Evolutionary conservation across 2,888 invertebrate genomes (phyloP).

Genomic region (Megamerina dolium): DNA sequence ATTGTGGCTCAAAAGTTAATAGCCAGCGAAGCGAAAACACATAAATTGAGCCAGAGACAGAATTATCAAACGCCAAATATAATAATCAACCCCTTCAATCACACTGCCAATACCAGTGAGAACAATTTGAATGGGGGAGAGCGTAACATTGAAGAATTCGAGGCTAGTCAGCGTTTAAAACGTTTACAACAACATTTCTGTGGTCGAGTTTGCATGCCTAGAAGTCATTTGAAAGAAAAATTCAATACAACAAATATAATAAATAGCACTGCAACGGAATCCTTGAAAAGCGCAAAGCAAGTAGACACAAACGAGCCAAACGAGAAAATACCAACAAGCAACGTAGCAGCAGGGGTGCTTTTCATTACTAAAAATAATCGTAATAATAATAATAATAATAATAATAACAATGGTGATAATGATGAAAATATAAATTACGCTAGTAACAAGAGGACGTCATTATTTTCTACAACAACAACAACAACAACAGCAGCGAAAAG

Average conservation of each 20-base stretch:
- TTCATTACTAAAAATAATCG: too few relatives aligned
- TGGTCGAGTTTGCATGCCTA: constrained; percentile 28
- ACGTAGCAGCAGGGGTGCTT: too few relatives aligned
- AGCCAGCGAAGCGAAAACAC: too few relatives aligned
- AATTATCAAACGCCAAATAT: too few relatives aligned
- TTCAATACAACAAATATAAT: constrained; percentile 1
- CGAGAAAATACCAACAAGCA: constrained; percentile 7
- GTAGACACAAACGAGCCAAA: constrained; percentile 2
- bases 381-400: too few relatives aligned
- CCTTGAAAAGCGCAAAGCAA: constrained; percentile 11
- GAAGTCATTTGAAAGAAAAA: constrained; percentile 8
- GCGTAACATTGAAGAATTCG: constrained; percentile 33
- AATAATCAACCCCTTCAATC: too few relatives aligned
- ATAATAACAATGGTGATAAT: too few relatives aligned
- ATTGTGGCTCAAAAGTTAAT: too few relatives aligned
- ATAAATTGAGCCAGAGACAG: too few relatives aligned
- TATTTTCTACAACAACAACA: constrained; percentile 16
- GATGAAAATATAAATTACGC: too few relatives aligned
- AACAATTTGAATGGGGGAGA: not conserved
- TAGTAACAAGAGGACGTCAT: too few relatives aligned
- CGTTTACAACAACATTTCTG: constrained; percentile 50
- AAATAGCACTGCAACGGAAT: constrained; percentile 3
- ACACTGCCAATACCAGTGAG: too few relatives aligned
- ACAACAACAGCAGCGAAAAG: constrained; percentile 16
- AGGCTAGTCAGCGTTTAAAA: constrained; percentile 51